Evolutionary conservation across 30 jellyfish, hydroid and myxozoan genomes (phyloP).

Genomic region (Rhopilema esculentum): DNA sequence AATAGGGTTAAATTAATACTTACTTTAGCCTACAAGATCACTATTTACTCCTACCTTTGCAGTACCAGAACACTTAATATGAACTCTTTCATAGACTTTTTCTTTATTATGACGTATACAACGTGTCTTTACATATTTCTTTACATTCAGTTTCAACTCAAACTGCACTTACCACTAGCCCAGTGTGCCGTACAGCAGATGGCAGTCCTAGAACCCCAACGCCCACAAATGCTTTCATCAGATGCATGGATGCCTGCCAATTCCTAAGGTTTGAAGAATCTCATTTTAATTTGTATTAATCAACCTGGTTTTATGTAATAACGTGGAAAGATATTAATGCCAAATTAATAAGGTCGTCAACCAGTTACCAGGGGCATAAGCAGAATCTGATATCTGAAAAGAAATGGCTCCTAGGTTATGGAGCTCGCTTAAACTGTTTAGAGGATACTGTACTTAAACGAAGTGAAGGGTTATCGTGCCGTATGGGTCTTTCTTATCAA

Average conservation of each 20-base stretch:
- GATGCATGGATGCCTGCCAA: conserved; percentile 95
- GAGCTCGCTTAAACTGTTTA: too few species aligned
- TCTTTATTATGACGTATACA: neutral
- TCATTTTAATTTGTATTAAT: neutral
- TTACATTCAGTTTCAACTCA: too few species aligned
- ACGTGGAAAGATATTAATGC: neutral
- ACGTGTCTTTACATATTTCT: too few species aligned
- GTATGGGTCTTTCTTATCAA: too few species aligned
- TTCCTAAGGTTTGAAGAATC: conserved; percentile 50
- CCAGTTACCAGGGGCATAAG: neutral
- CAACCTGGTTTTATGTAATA: neutral
- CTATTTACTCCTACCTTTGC: too few species aligned
- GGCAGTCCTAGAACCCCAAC: conserved; percentile 96
- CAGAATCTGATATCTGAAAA: too few species aligned
- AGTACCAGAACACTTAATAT: neutral
- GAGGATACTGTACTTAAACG: too few species aligned
- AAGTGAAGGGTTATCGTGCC: too few species aligned
- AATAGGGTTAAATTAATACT: too few species aligned
- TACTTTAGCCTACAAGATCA: too few species aligned
- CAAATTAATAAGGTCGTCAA: neutral
- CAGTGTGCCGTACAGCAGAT: conserved; percentile 94
- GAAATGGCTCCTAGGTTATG: too few species aligned
- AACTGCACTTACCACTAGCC: conserved; percentile 54
- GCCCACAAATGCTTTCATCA: conserved; percentile 89
- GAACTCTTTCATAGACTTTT: neutral